Evolutionary conservation across 2,113 vertebrate species (phyloP), one percentile per base, ranked within the genome.

Genomic region (Grammatotria lemairii): DNA sequence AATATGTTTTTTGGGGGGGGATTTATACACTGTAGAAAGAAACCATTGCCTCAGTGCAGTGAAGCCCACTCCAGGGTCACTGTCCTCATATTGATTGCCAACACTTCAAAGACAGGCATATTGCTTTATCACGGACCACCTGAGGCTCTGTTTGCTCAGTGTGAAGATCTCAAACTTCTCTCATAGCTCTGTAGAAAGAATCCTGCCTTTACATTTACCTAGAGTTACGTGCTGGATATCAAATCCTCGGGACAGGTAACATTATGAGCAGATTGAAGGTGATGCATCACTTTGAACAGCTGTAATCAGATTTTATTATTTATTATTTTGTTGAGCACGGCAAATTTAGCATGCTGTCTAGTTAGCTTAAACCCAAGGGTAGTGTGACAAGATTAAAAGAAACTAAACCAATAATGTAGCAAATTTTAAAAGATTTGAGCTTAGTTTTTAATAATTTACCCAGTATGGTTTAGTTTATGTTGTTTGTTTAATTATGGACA

Each of bases 81-180:
- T 83, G 6, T 23, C 33, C 47, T 79, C n/a, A 19, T 21, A 21
- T n/a, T 68, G 60, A 13, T 9, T 9, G 57, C 47, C 11, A 40
- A 35, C 23, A 9, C 42, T 51, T 82, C 79, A 55, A 65, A 85
- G 54, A 9, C 26, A 21, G 58, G 55, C 16, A 55, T 82, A 58
- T 63, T 79, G 81, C 83, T 82, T 82, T 68, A 87, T 84, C 51
- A 6, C 2, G 16, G 55, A 81, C 47, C 80, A 58, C 60, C 84
- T 33, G 16, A 68, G 49, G 60, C 75, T 54, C 23, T 63, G 85
- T 81, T 58, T 81, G 53, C 55, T 33, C 23, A 78, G 42, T 54
- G 28, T 4, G 14, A 19, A 53, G 80, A 79, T 51, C 78, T 85
- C 49, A 55, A 85, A 81, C 68, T 80, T 84, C 40, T 40, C 5